Evolutionary conservation across 2,797 vertebrate genomes (phyloP), one percentile per base, ranked within the genome.

Genomic region (Percopsis omiscomaycus): DNA sequence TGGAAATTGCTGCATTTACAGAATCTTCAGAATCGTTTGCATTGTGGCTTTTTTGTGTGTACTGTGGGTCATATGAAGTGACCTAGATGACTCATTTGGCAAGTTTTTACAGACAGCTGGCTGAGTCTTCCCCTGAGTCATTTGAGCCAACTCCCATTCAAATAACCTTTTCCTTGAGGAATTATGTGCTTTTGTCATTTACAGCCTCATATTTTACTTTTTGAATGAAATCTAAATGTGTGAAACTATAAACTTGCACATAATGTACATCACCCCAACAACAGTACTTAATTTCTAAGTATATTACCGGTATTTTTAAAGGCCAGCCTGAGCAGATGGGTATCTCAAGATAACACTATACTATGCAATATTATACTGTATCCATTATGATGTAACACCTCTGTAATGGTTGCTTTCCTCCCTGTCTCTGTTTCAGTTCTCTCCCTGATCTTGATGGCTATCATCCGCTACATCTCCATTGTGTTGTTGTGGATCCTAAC

Each of bases 401-500:
- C 22, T 22, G 22, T 1, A 22, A 0, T 1, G 47, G 12, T 29
- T 15, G 1, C 3, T 0, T 5, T 47, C 4, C 53, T 5, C 57
- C 29, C 44, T 22, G 6, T 66, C 16, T 67, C 45, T 61, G 63
- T 66, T 90, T 37, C 91, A 99, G 98, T 96, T 88, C 89, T 99
- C 44, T 98, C 97, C 77, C 89, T 98, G 91, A 93, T 96, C 83
- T 91, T 99, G 92, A 99, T 99, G 98, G 92, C 94, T 57, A 91
- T 98, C 85, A 98, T 99, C 80, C 95, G 98, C 71, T 99, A 95
- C 90, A 99, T 99, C 89, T 96, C 98, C 64, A 93, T 89, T 84
- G 78, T 98, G 10, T 90, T 99, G 84, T 95, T 99, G 60, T 96
- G 95, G 95, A 96, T 99, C 81, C 75, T 98, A 73, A 98, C 98